Evolutionary conservation across 2,797 vertebrate genomes (phyloP).

Genomic region (Peromyscus attwateri): DNA sequence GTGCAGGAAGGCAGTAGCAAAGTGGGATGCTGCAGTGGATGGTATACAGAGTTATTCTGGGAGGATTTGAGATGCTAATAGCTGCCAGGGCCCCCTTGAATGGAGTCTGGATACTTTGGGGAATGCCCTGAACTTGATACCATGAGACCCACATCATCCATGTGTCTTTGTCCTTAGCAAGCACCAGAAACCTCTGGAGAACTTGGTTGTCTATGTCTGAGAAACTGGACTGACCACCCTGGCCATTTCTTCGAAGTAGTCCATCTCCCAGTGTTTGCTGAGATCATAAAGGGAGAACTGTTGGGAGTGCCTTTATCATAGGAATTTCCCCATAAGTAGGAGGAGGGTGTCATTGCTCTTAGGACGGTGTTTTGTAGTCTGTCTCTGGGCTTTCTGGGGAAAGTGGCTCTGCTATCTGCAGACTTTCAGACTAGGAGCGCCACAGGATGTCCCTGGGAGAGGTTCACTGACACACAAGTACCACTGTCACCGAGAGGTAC

Average conservation of each 20-base stretch:
- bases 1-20: not conserved
- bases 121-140: not conserved
- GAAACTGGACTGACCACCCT: not conserved
- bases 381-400: not conserved
- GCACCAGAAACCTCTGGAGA: not conserved
- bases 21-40: too few relatives aligned
- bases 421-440: not conserved
- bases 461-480: not conserved
- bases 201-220: not conserved
- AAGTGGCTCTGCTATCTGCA: not conserved
- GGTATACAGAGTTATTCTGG: not conserved
- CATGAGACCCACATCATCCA: too few relatives aligned
- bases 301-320: not conserved
- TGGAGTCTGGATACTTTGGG: not conserved
- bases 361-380: not conserved
- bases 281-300: not conserved
- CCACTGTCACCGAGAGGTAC: not conserved
- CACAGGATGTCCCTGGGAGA: rapidly evolving
- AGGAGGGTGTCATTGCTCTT: not conserved
- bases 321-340: not conserved
- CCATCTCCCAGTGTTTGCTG: not conserved
- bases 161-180: not conserved
- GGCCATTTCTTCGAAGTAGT: not conserved
- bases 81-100: not conserved
- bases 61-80: not conserved